Conservation (phyloP, 2,113 vertebrate species). For the Oryzias javanicus region DNA sequence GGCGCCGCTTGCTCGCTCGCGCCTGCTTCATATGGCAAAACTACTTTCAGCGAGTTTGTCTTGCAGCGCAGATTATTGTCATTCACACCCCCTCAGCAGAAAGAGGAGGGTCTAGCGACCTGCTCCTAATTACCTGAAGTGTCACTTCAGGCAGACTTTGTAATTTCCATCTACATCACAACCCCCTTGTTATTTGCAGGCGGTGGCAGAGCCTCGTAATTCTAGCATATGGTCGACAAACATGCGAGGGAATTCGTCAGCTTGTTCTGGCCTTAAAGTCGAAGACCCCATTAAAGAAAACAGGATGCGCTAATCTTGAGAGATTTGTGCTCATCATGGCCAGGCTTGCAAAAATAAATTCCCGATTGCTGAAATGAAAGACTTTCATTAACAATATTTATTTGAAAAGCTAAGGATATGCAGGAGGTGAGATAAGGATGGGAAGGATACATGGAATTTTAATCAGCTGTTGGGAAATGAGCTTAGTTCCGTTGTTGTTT, state of each 20-base stretch:
- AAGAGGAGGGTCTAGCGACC: conserved; percentile 60
- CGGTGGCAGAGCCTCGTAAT: conserved; percentile 55
- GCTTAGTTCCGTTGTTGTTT: background rate
- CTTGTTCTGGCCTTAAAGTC: conserved; percentile 74
- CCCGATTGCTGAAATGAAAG: conserved; percentile 53
- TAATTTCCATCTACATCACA: conserved; percentile 67
- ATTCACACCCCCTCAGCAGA: conserved; percentile 42
- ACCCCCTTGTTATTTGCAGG: conserved; percentile 67
- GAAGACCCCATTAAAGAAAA: conserved; percentile 76
- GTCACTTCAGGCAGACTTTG: conserved; percentile 62
- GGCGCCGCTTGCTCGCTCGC: conserved; percentile 34
- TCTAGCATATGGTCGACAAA: conserved; percentile 70
- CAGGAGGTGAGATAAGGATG: background rate
- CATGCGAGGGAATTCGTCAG: conserved; percentile 62
- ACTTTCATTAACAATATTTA: conserved; percentile 54
- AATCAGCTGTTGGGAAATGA: conserved; percentile 13
- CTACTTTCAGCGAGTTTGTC: conserved; percentile 72
- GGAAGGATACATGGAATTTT: conserved; percentile 21
- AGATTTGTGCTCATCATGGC: conserved; percentile 64
- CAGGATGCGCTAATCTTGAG: conserved; percentile 67
- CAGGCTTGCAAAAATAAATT: conserved; percentile 36
- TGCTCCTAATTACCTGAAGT: conserved; percentile 74
- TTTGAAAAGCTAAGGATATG: conserved; percentile 10
- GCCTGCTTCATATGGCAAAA: conserved; percentile 47
- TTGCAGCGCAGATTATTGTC: conserved; percentile 72